These are phyloP conservation scores for Julus scanicus DNA, from an alignment of 2,888 invertebrate genomes.

Conservation along the genomic window DNA sequence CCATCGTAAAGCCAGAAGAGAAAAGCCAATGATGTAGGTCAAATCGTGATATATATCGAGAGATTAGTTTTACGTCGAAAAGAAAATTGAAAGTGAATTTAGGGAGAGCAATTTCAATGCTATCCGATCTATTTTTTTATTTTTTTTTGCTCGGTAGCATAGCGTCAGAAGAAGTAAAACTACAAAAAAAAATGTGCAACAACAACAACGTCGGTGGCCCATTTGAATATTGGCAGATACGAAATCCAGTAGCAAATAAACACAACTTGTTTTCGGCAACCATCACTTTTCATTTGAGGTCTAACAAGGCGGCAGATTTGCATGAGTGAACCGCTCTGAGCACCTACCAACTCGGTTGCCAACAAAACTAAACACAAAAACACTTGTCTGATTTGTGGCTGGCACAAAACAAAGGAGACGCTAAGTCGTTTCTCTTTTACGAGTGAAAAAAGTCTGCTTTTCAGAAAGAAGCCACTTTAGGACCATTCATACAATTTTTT, in stretches of 20 bases:
- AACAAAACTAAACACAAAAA: conserved; percentile 51
- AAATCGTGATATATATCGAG: conserved; percentile 39
- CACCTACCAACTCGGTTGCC: conserved; percentile 46
- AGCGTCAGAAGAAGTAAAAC: conserved; percentile 16
- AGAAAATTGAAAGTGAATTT: conserved; percentile 42
- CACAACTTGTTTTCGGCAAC: conserved; percentile 35
- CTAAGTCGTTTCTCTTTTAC: background rate
- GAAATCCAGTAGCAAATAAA: conserved; percentile 28
- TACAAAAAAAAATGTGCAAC: background rate
- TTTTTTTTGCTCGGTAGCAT: background rate
- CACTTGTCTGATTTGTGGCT: conserved; percentile 56
- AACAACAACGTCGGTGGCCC: conserved; percentile 15
- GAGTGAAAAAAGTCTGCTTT: background rate
- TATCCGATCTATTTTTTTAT: background rate
- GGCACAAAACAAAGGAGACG: conserved; percentile 20
- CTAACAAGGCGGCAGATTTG: conserved; percentile 46
- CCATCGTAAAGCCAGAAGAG: conserved; percentile 37
- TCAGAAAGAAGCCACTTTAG: background rate
- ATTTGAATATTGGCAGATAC: conserved; percentile 36
- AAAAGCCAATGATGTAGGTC: conserved; percentile 42
- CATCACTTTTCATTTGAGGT: conserved; percentile 52
- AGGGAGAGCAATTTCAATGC: conserved; percentile 32
- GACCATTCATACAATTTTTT: background rate
- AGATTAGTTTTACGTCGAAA: conserved; percentile 42
- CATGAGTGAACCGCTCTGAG: conserved; percentile 41